phyloP scores from a whole-genome alignment of 2,113 vertebrate genomes.

The Silurus glanis region DNA sequence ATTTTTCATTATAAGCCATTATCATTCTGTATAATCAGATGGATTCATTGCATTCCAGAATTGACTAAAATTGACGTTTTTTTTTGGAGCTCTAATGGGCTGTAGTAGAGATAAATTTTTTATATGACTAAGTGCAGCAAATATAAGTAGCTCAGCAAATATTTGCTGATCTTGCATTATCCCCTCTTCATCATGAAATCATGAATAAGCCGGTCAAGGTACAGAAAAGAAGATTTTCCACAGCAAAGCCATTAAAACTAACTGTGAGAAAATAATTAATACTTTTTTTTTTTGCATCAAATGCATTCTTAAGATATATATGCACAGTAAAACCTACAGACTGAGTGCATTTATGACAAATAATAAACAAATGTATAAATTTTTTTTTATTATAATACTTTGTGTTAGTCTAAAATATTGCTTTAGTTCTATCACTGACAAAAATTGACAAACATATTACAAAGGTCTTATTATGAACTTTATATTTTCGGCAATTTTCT shows the following conservation, averaged over 20 bases:
- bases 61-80: background rate
- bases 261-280: background rate
- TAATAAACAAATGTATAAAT: background rate
- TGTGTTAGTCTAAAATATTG: background rate
- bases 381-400: background rate
- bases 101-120: background rate
- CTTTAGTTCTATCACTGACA: background rate
- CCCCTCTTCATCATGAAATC: background rate
- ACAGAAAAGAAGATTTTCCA: background rate
- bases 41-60: background rate
- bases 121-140: too few relatives aligned
- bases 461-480: background rate
- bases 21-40: background rate
- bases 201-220: slow-evolving; percentile 2
- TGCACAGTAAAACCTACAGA: background rate
- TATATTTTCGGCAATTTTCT: background rate
- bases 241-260: background rate
- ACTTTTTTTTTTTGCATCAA: background rate
- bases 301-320: background rate
- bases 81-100: background rate
- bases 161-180: background rate
- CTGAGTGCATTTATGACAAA: background rate
- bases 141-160: background rate
- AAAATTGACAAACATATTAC: background rate
- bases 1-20: background rate